Conservation (phyloP, 1,140 invertebrate genomes). For the Lepidostoma basale region DNA sequence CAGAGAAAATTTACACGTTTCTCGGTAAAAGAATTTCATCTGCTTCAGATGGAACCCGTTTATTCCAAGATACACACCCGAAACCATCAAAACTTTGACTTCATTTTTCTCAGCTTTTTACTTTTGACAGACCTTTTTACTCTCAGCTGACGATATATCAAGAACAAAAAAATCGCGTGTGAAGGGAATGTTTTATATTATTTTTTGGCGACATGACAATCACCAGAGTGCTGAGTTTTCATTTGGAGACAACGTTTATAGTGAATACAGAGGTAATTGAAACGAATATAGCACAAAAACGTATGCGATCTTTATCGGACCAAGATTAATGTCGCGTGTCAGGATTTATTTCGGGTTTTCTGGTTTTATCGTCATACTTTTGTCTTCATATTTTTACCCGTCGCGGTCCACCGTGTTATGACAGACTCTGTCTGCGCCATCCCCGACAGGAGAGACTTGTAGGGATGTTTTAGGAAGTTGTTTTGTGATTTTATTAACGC, state of each 20-base stretch:
- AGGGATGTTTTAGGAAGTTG: neutral
- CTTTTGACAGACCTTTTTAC: neutral
- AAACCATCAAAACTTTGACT: too few relatives aligned
- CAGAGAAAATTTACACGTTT: too few relatives aligned
- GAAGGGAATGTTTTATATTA: neutral
- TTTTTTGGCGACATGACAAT: neutral
- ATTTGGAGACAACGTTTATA: neutral
- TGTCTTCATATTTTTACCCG: constrained; percentile 32
- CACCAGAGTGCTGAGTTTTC: neutral
- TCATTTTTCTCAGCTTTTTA: neutral
- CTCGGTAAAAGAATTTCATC: too few relatives aligned
- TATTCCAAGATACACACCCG: too few relatives aligned
- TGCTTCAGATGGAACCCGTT: too few relatives aligned
- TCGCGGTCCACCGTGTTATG: neutral
- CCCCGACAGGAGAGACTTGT: neutral
- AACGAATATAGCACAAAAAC: constrained; percentile 44
- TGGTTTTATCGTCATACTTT: constrained; percentile 44
- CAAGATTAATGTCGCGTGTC: constrained; percentile 42
- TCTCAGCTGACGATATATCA: neutral
- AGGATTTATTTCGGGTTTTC: constrained; percentile 44
- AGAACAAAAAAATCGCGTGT: neutral
- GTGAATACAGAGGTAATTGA: constrained; percentile 35
- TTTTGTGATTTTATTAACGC: neutral
- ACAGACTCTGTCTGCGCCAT: neutral
- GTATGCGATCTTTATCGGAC: constrained; percentile 38